These are phyloP conservation scores for Toxotes lorentzi DNA, from an alignment of 2,797 vertebrate genomes.

Conservation along the genomic window DNA sequence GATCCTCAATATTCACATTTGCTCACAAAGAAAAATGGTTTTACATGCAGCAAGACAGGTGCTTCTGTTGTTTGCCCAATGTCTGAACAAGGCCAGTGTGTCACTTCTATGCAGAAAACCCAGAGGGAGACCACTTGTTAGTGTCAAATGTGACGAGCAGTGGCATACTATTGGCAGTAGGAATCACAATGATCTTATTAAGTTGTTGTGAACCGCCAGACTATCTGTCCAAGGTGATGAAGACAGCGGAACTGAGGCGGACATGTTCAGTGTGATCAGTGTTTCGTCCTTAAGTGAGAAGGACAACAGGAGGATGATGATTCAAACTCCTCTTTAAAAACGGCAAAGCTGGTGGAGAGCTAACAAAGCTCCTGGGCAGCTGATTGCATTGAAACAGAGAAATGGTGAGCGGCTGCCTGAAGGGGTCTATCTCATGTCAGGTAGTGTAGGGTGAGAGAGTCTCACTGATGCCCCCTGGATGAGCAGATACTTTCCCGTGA, in stretches of 20 bases:
- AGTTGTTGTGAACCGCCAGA: slow-evolving; percentile 8
- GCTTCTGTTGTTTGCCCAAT: slow-evolving; percentile 8
- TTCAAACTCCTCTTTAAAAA: slow-evolving; percentile 38
- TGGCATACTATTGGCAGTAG: slow-evolving; percentile 10
- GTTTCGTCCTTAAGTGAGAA: slow-evolving; percentile 36
- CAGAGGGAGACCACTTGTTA: not conserved
- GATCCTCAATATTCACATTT: slow-evolving; percentile 34
- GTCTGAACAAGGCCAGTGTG: slow-evolving; percentile 7
- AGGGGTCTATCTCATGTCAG: slow-evolving; percentile 58
- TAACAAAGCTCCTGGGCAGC: slow-evolving; percentile 40
- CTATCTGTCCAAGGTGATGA: slow-evolving; percentile 17
- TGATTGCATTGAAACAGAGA: slow-evolving; percentile 57
- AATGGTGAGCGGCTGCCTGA: slow-evolving; percentile 38
- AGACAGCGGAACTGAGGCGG: slow-evolving; percentile 17
- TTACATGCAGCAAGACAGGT: slow-evolving; percentile 18
- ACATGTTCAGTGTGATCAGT: slow-evolving; percentile 16
- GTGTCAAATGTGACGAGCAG: not conserved
- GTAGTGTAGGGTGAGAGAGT: slow-evolving; percentile 55
- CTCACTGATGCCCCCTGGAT: slow-evolving; percentile 55
- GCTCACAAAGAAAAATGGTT: slow-evolving; percentile 23
- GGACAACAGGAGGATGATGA: slow-evolving; percentile 21
- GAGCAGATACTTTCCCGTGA: slow-evolving; percentile 58
- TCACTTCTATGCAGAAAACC: slow-evolving; percentile 3
- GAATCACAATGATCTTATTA: not conserved
- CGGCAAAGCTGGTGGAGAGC: slow-evolving; percentile 14